Percentiles rank a stretch among this genome's conserved stretches.
Conservation (phyloP, 1,140 invertebrate species). For the Mycetomoellerius zeteki region DNA sequence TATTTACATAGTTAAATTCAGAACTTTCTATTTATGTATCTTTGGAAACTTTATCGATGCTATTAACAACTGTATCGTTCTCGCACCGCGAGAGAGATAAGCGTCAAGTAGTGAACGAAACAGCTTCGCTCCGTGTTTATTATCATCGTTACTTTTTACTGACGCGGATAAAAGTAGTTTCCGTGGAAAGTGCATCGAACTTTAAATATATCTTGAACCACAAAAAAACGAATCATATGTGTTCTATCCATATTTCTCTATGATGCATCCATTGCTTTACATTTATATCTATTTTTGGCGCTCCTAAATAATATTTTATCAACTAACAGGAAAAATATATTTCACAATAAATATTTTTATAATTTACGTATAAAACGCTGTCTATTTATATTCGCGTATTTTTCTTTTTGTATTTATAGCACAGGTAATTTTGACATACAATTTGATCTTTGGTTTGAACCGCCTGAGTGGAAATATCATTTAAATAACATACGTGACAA, state of each 20-base stretch:
- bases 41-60: slow-evolving; percentile 41
- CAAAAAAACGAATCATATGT: background rate
- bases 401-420: slow-evolving; percentile 5
- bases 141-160: slow-evolving; percentile 57
- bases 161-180: slow-evolving; percentile 65
- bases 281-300: background rate
- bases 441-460: background rate
- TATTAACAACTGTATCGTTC: slow-evolving; percentile 53
- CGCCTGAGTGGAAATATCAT: background rate
- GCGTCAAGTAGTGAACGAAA: slow-evolving; percentile 41
- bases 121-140: slow-evolving; percentile 18
- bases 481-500: background rate
- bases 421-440: background rate
- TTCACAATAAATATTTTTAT: slow-evolving; percentile 2
- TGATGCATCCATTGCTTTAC: background rate
- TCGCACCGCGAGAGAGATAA: slow-evolving; percentile 32
- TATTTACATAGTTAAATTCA: slow-evolving; percentile 18
- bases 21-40: background rate
- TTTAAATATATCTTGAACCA: slow-evolving; percentile 8
- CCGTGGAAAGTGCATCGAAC: slow-evolving; percentile 2
- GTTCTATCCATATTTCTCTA: background rate
- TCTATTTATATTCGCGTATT: background rate
- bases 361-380: background rate
- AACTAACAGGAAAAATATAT: background rate
- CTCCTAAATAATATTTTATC: slow-evolving; percentile 6